Percentiles rank a stretch among this genome's conserved stretches.
Conservation (phyloP, 2,888 invertebrate genomes). For the Sphecodes monilicornis region DNA sequence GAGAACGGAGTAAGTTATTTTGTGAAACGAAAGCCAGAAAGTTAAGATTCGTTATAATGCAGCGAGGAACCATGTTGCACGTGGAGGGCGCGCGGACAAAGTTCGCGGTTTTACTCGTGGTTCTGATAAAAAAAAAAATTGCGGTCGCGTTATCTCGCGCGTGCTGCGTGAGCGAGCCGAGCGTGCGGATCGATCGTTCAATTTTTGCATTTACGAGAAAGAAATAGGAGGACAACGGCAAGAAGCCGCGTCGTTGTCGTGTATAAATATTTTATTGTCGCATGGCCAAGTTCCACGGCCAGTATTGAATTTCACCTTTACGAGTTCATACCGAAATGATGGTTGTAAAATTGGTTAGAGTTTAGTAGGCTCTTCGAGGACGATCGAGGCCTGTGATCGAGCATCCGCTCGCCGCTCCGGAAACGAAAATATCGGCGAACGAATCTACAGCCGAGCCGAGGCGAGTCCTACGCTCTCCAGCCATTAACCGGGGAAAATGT, state of each 20-base stretch:
- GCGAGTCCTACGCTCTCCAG: conserved; percentile 7
- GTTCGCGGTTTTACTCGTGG: not conserved
- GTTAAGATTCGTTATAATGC: not conserved
- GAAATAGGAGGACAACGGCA: not conserved
- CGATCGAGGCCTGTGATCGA: not conserved
- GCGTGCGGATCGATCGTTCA: not conserved
- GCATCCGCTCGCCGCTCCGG: not conserved
- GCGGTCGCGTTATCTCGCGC: not conserved
- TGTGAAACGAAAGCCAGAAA: not conserved
- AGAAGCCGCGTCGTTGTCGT: not conserved
- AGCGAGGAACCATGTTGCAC: no score
- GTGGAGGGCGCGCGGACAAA: no score
- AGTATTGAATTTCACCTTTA: conserved; percentile 42
- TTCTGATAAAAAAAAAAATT: not conserved
- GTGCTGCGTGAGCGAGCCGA: not conserved
- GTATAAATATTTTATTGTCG: conserved; percentile 46
- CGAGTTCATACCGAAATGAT: conserved; percentile 27
- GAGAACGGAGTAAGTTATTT: not conserved
- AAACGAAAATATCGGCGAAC: conserved; percentile 27
- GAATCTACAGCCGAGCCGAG: not conserved
- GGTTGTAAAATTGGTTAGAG: conserved; percentile 32
- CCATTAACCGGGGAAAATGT: conserved; percentile 28
- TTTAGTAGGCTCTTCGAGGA: conserved; percentile 20
- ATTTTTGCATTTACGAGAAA: conserved; percentile 12
- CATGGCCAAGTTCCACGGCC: not conserved